phyloP scores from a whole-genome alignment of 2,888 invertebrate genomes.

The Acleris laterana region DNA sequence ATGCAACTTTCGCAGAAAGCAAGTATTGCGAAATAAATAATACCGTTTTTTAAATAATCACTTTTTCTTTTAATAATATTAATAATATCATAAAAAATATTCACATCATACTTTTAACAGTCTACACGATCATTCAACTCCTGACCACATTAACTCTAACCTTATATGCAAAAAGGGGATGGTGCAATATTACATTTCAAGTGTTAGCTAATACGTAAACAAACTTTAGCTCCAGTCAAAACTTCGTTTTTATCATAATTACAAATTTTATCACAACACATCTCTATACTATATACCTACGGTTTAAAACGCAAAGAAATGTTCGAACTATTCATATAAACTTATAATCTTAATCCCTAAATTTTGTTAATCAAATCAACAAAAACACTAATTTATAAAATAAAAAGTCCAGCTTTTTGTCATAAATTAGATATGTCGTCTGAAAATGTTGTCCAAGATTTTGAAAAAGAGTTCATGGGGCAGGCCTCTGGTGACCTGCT shows the following conservation, averaged over 20 bases:
- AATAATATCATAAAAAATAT: slow-evolving; percentile 22
- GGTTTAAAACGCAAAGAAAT: slow-evolving; percentile 23
- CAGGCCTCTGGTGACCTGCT: slow-evolving; percentile 91
- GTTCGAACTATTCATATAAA: slow-evolving; percentile 8
- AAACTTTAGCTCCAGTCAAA: slow-evolving; percentile 19
- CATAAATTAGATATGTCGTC: slow-evolving; percentile 84
- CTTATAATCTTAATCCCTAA: slow-evolving; percentile 15
- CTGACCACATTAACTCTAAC: slow-evolving; percentile 11
- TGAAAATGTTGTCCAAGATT: slow-evolving; percentile 92
- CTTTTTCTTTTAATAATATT: slow-evolving; percentile 23
- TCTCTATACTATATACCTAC: slow-evolving; percentile 18
- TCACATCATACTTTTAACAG: slow-evolving; percentile 17
- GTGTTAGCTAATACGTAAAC: slow-evolving; percentile 5
- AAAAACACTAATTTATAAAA: slow-evolving; percentile 13
- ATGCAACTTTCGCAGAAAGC: too few species aligned
- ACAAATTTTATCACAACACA: slow-evolving; percentile 25
- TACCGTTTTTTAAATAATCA: neutral
- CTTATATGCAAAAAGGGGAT: slow-evolving; percentile 14
- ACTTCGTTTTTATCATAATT: neutral
- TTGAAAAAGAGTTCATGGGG: slow-evolving; percentile 93
- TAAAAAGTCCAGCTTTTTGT: slow-evolving; percentile 30
- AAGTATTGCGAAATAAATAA: neutral
- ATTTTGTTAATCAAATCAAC: slow-evolving; percentile 28
- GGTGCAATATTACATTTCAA: slow-evolving; percentile 10
- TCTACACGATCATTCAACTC: slow-evolving; percentile 11